Evolutionary conservation across 2,797 vertebrate species (phyloP).

Genomic region (Prionace glauca): DNA sequence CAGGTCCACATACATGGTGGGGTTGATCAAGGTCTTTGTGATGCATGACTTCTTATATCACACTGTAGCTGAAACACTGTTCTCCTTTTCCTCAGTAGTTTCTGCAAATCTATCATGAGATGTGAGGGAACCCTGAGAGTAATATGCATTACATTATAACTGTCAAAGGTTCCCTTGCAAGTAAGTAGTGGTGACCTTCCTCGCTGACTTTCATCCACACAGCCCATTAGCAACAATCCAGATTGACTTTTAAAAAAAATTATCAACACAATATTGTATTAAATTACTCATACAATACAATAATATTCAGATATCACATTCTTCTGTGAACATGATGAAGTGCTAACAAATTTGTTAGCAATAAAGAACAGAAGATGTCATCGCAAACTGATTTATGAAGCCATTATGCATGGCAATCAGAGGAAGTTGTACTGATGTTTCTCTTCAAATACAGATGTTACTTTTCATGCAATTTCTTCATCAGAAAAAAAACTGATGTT

Average conservation of each 20-base stretch:
- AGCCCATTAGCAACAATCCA: neutral
- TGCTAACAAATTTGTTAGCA: neutral
- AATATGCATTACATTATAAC: neutral
- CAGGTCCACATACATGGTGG: neutral
- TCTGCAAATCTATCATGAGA: neutral
- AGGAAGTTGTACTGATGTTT: neutral
- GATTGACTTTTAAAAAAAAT: neutral
- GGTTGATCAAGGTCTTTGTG: neutral
- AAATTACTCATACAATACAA: neutral
- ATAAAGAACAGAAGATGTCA: neutral
- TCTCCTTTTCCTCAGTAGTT: neutral
- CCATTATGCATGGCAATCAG: neutral
- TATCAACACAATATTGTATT: neutral
- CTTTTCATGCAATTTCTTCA: neutral
- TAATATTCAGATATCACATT: neutral
- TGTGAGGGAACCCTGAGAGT: too few species aligned
- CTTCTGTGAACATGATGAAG: neutral
- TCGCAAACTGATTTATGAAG: neutral
- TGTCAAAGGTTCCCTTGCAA: neutral
- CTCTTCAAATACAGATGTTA: neutral
- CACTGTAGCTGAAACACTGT: neutral
- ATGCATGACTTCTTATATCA: neutral
- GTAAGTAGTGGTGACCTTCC: neutral
- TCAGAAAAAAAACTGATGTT: neutral
- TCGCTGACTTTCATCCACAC: neutral